Evolutionary conservation across 2,888 invertebrate species (phyloP).

Genomic region (Orthonevra nobilis): DNA sequence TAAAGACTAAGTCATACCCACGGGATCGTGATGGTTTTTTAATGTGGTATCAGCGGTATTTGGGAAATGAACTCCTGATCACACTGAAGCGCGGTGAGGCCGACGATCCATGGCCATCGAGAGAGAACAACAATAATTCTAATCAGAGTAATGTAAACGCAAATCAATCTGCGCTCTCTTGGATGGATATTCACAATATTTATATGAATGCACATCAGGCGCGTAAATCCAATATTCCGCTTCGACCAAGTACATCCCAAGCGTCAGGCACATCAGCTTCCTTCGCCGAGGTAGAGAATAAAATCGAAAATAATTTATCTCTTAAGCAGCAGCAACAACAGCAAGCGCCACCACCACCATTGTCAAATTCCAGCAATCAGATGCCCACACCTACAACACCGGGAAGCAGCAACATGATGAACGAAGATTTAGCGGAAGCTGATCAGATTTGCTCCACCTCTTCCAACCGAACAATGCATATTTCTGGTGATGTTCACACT

Average conservation of each 20-base stretch:
- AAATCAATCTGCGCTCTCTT: constrained; percentile 33
- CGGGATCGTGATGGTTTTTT: constrained; percentile 77
- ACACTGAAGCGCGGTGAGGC: constrained; percentile 47
- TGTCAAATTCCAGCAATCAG: constrained; percentile 47
- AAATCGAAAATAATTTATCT: constrained; percentile 63
- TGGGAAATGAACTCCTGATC: constrained; percentile 75
- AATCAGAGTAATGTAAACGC: constrained; percentile 60
- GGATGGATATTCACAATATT: constrained; percentile 58
- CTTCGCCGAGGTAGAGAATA: constrained; percentile 33
- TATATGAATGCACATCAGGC: constrained; percentile 56
- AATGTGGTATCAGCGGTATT: constrained; percentile 77
- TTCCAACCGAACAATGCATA: constrained; percentile 63
- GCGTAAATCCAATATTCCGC: constrained; percentile 64
- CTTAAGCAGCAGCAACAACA: constrained; percentile 18
- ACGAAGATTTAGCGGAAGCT: constrained; percentile 90
- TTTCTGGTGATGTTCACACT: constrained; percentile 22
- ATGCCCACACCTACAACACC: constrained; percentile 71
- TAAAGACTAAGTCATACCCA: constrained; percentile 76
- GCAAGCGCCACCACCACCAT: constrained; percentile 26
- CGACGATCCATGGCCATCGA: constrained; percentile 44
- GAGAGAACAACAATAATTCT: constrained; percentile 38
- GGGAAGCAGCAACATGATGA: constrained; percentile 81
- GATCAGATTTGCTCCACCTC: constrained; percentile 86
- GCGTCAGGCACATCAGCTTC: background rate
- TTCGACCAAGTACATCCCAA: constrained; percentile 23